Evolutionary conservation across 2,113 vertebrate genomes (phyloP).

Genomic region (Centropus unirufus): DNA sequence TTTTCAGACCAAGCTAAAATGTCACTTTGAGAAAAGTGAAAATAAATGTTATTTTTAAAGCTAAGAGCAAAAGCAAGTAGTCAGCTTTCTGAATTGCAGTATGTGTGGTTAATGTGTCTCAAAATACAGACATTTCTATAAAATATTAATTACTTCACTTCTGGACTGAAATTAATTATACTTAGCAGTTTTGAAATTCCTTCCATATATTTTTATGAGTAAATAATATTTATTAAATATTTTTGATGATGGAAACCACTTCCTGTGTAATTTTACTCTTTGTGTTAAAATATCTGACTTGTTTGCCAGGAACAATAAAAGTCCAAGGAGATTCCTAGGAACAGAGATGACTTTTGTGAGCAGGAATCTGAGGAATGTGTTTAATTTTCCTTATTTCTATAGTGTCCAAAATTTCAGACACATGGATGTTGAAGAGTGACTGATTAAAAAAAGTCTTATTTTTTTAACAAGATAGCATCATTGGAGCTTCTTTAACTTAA

Average conservation of each 20-base stretch:
- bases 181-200: conserved; percentile 17
- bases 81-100: conserved; percentile 16
- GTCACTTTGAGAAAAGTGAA: not conserved
- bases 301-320: conserved; percentile 45
- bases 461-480: conserved; percentile 11
- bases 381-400: conserved; percentile 59
- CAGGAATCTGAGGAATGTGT: conserved; percentile 70
- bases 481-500: conserved; percentile 9
- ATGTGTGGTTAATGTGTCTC: conserved; percentile 59
- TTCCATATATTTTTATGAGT: conserved; percentile 27
- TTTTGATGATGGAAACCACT: conserved; percentile 36
- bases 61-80: conserved; percentile 36
- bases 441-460: not conserved
- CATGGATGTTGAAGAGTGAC: conserved; percentile 8
- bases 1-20: conserved; percentile 28
- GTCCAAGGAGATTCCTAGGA: conserved; percentile 49
- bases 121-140: conserved; percentile 47
- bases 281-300: conserved; percentile 40
- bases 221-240: conserved; percentile 35
- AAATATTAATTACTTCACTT: conserved; percentile 65
- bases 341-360: conserved; percentile 43
- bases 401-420: conserved; percentile 61
- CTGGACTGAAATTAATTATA: conserved; percentile 47
- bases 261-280: conserved; percentile 11
- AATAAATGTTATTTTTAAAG: conserved; percentile 23